These are phyloP conservation scores for Tachysurus vachellii DNA, from an alignment of 2,113 vertebrate genomes.

Conservation along the genomic window DNA sequence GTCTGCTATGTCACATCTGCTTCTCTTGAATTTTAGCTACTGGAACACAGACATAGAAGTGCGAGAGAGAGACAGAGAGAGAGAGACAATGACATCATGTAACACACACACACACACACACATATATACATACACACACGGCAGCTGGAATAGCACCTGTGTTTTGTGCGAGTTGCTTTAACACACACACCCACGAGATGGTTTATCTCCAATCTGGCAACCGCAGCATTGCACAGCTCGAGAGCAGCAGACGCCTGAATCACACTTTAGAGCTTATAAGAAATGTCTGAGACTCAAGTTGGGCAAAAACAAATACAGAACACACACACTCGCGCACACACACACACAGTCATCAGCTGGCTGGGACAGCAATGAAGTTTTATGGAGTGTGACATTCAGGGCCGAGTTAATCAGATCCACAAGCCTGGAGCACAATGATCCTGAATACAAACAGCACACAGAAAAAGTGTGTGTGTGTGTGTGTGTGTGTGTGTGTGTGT, in stretches of 20 bases:
- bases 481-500: neutral
- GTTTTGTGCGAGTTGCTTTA: neutral
- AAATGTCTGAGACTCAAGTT: neutral
- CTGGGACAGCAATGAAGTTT: slow-evolving; percentile 11
- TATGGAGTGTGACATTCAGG: slow-evolving; percentile 1
- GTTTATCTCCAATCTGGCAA: slow-evolving; percentile 10
- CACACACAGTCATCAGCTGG: slow-evolving; percentile 15
- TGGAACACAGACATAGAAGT: neutral
- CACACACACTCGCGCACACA: slow-evolving; percentile 4
- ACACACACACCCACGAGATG: neutral
- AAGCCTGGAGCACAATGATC: neutral
- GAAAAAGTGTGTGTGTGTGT: neutral
- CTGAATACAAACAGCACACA: neutral
- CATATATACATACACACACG: neutral
- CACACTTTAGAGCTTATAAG: neutral
- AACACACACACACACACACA: neutral
- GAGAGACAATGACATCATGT: neutral
- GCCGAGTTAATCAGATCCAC: neutral
- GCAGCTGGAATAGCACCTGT: neutral
- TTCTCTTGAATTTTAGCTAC: slow-evolving; percentile 36
- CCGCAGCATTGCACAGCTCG: neutral
- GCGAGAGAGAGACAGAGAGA: neutral
- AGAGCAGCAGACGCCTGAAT: neutral
- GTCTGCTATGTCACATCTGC: slow-evolving; percentile 39
- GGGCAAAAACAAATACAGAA: neutral